Evolutionary conservation across 2,113 vertebrate species (phyloP), one percentile per base, ranked within the genome.

Genomic region (Leucopsar rothschildi): DNA sequence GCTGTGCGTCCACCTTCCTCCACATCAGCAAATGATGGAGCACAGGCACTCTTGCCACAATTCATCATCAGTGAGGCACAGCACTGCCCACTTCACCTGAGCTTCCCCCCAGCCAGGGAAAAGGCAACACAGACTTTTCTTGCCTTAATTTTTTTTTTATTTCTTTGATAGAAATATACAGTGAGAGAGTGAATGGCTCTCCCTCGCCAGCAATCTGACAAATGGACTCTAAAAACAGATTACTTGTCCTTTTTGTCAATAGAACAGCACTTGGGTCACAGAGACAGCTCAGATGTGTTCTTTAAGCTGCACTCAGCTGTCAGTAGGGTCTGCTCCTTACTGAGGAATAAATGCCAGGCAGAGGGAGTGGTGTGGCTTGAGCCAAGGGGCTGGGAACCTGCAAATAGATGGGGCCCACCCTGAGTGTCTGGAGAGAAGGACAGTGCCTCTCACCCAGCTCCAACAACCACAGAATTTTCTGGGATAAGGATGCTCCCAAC

Each of bases 181-280:
- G 69, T 8, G 75, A 69, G 90, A 68, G 53, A 47, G 40, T 2
- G 12, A 88, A 70, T 24, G 65, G 59, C 42, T 96, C 45, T 92
- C 40, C 53, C 39, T 92, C 83, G 61, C 57, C 72, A 78, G 88
- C 44, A n/a, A 57, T 61, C 27, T 96, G 93, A 96, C 84, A 94
- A 95, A 96, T 86, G 81, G 61, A 25, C 92, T 77, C 86, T 97
- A 80, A 89, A 85, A 95, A 42, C 71, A 84, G 93, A 86, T 91
- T 86, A 88, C 37, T 94, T 59, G 86, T 91, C 78, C 76, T 18
- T 19, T 47, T 65, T 12, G 12, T 95, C 94, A 69, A 80, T 59
- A 71, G 92, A 93, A 24, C 57, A 86, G 88, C 69, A 33, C 92
- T 35, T 12, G 88, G 92, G 90, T 95, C 93, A 77, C 31, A 76